Evolutionary conservation across 2,113 vertebrate genomes (phyloP).

Genomic region (Microcebus tavaratra): DNA sequence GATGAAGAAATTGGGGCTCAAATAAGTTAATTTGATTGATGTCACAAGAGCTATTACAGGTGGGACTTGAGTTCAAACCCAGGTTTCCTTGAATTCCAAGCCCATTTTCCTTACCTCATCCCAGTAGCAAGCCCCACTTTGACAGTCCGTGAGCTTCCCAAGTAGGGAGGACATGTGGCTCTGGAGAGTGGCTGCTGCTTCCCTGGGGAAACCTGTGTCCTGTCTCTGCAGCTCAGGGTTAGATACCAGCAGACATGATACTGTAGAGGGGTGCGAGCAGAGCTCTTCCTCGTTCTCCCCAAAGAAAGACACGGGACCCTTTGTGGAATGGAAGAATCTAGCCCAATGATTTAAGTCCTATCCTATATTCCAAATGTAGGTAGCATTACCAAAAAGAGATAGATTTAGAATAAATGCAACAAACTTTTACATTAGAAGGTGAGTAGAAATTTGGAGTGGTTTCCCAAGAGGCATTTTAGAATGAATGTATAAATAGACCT

Average conservation of each 20-base stretch:
- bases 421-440: background rate
- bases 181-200: background rate
- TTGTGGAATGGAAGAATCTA: background rate
- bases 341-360: background rate
- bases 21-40: background rate
- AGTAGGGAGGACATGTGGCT: background rate
- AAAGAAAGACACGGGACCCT: background rate
- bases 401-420: background rate
- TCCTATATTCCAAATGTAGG: background rate
- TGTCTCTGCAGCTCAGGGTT: background rate
- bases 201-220: background rate
- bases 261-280: too few relatives aligned
- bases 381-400: background rate
- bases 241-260: rapidly evolving
- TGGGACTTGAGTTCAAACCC: background rate
- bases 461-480: background rate
- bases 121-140: background rate
- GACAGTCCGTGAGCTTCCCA: background rate
- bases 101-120: background rate
- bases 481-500: background rate
- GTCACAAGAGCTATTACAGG: background rate
- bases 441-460: background rate
- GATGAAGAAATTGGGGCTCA: background rate
- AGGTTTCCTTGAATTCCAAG: background rate
- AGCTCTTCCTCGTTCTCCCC: background rate